A percentile compares a stretch with the other conserved stretches of the same genome.
Conservation (phyloP, 2,113 vertebrate genomes). For the Collichthys lucidus region DNA sequence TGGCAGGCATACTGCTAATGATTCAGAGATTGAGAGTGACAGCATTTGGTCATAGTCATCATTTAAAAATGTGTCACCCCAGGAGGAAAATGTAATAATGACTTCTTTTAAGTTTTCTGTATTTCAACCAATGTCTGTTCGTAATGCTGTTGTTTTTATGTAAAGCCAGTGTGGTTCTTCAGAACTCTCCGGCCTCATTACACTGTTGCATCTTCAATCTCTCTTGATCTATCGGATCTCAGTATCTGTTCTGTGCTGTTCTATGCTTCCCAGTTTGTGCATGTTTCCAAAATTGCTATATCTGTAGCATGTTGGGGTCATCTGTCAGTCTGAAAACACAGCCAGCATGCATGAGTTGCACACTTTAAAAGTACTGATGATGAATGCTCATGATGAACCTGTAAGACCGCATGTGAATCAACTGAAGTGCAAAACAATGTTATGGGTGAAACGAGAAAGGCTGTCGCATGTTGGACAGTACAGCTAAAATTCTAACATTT, state of each 20-base stretch:
- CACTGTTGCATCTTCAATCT: not conserved
- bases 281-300: not conserved
- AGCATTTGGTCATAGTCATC: conserved; percentile 2
- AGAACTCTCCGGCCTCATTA: conserved; percentile 17
- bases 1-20: conserved; percentile 1
- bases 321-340: conserved; percentile 7
- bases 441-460: not conserved
- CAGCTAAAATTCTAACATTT: not conserved
- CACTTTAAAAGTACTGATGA: not conserved
- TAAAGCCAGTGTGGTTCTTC: conserved; percentile 16
- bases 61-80: not conserved
- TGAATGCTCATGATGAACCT: not conserved
- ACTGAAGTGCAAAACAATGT: not conserved
- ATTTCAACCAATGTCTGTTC: conserved; percentile 11
- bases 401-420: not conserved
- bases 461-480: not conserved
- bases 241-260: conserved; percentile 24
- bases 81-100: not conserved
- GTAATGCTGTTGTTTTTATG: conserved; percentile 10
- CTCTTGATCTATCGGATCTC: conserved; percentile 28
- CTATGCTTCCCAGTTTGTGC: conserved; percentile 14
- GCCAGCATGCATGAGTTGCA: not conserved
- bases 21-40: not conserved
- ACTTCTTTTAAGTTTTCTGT: conserved; percentile 32
- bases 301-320: not conserved